phyloP scores from a whole-genome alignment of 53 echinoderm and acorn worm species.

The Stichopus horrens region DNA sequence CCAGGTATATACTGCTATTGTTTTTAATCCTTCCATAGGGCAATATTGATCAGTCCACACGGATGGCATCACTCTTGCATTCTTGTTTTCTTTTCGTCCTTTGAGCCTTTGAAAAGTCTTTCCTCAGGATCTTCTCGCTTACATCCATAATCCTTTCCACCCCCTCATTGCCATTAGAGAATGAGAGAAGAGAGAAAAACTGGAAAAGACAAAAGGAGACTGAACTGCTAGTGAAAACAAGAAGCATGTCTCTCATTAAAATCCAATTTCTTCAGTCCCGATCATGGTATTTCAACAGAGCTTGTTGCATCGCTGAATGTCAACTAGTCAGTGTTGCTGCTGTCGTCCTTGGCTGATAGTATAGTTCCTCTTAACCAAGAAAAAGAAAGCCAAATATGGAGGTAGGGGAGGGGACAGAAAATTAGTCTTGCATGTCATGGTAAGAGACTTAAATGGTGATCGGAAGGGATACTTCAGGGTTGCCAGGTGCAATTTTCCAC shows the following conservation, averaged over 20 bases:
- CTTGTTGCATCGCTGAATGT: neutral
- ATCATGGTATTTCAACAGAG: neutral
- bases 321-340: neutral
- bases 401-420: no score
- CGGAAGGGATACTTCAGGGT: no score
- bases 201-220: neutral
- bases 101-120: neutral
- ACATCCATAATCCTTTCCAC: neutral
- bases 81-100: no score
- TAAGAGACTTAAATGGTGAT: no score
- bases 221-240: neutral
- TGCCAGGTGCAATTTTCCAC: no score
- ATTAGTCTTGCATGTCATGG: no score
- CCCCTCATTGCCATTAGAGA: neutral
- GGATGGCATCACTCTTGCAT: no score
- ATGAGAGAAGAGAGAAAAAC: neutral
- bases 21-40: no score
- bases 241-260: conserved; percentile 18
- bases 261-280: neutral
- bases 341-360: neutral
- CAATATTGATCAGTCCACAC: no score
- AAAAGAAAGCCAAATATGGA: no score
- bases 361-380: no score
- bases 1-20: no score
- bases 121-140: neutral